A percentile compares a stretch with the other conserved stretches of the same genome.
Evolutionary conservation across 1,140 invertebrate species (phyloP).

Genomic region (Araneus ventricosus): DNA sequence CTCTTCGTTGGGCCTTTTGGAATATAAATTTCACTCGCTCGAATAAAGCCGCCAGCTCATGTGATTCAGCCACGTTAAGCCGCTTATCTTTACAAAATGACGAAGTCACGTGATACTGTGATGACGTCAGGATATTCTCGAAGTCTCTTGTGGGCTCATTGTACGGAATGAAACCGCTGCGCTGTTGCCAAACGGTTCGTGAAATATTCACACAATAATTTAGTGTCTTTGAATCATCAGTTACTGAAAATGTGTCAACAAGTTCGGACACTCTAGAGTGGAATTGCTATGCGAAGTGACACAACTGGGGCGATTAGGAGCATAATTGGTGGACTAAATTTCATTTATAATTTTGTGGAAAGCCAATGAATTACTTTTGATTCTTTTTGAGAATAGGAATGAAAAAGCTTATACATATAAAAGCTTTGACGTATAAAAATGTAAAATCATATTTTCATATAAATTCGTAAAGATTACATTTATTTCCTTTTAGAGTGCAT

Average conservation of each 20-base stretch:
- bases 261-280: background rate
- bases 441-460: no score
- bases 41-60: constrained; percentile 38
- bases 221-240: constrained; percentile 29
- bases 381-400: background rate
- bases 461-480: no score
- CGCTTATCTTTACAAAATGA: constrained; percentile 34
- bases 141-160: constrained; percentile 17
- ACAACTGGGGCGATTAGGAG: background rate
- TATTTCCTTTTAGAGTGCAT: no score
- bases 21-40: constrained; percentile 19
- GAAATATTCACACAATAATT: constrained; percentile 47
- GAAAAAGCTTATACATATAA: no score
- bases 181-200: constrained; percentile 53
- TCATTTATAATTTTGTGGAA: background rate
- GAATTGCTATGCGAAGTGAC: background rate
- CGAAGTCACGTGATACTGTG: constrained; percentile 21
- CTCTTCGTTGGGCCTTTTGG: constrained; percentile 23
- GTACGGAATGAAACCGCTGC: constrained; percentile 12
- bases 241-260: constrained; percentile 22
- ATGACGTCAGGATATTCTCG: constrained; percentile 38
- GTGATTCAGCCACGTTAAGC: constrained; percentile 29
- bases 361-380: background rate
- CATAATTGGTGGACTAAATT: no score
- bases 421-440: no score